Evolutionary conservation across 2,888 invertebrate genomes (phyloP).

Genomic region (Archips crataeganus): DNA sequence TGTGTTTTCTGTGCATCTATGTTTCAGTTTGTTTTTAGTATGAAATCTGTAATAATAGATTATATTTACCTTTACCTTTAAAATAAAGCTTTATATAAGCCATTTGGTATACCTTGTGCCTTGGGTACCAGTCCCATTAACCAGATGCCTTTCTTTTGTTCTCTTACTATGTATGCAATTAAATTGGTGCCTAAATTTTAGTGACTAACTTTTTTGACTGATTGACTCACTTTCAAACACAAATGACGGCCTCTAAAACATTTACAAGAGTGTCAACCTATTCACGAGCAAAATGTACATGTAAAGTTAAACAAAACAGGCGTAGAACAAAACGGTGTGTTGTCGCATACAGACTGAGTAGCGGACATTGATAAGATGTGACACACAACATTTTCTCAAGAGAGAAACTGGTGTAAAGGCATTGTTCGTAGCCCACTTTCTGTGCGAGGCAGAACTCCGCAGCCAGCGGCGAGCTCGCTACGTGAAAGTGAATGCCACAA

Average conservation of each 20-base stretch:
- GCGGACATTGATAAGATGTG: slow-evolving; percentile 57
- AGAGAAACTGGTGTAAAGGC: slow-evolving; percentile 75
- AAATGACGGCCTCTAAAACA: not conserved
- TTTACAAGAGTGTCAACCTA: not conserved
- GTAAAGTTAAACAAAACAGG: slow-evolving; percentile 32
- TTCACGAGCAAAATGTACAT: slow-evolving; percentile 13
- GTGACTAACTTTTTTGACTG: not conserved
- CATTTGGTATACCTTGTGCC: not conserved
- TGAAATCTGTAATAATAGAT: not conserved
- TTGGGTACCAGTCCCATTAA: not conserved
- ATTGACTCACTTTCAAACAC: not conserved
- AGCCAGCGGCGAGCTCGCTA: slow-evolving; percentile 54
- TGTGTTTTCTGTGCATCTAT: too few species aligned
- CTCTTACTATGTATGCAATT: not conserved
- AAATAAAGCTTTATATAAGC: too few species aligned
- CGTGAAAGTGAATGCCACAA: slow-evolving; percentile 84
- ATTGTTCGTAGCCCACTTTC: slow-evolving; percentile 83
- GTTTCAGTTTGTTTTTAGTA: too few species aligned
- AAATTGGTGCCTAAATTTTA: not conserved
- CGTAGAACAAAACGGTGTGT: slow-evolving; percentile 30
- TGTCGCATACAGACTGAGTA: slow-evolving; percentile 40
- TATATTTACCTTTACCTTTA: too few species aligned
- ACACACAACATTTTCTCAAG: slow-evolving; percentile 63
- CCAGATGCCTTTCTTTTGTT: not conserved
- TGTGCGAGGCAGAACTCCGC: slow-evolving; percentile 52